Conservation (phyloP, 1,140 invertebrate genomes). For the Phenacoccus solenopsis region DNA sequence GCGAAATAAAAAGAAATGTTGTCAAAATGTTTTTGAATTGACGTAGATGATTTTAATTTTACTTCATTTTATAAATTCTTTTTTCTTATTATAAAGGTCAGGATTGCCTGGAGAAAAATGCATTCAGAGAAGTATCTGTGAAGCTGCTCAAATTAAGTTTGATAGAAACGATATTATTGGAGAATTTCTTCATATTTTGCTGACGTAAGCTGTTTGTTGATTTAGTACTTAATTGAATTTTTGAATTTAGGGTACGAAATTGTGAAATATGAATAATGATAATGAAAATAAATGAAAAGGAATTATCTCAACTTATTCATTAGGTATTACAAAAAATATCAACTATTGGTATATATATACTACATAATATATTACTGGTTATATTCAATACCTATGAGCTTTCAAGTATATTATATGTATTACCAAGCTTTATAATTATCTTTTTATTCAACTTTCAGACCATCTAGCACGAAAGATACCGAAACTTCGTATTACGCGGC, state of each 20-base stretch:
- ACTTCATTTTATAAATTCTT: not conserved
- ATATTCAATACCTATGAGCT: not conserved
- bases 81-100: not conserved
- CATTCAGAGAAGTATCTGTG: not conserved
- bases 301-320: not conserved
- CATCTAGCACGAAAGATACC: not conserved
- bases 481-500: not conserved
- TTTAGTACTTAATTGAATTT: not conserved
- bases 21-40: too few relatives aligned
- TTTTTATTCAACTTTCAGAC: slow-evolving; percentile 5
- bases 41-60: too few relatives aligned
- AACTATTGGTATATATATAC: not conserved
- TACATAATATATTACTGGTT: not conserved
- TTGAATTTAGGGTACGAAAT: too few relatives aligned
- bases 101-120: not conserved
- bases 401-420: not conserved
- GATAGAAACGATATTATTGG: not conserved
- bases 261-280: too few relatives aligned
- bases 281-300: not conserved
- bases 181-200: not conserved
- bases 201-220: not conserved
- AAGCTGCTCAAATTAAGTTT: not conserved
- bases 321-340: not conserved
- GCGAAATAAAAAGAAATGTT: too few relatives aligned
- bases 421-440: not conserved